Percentiles rank a stretch among this genome's conserved stretches.
phyloP scores from a whole-genome alignment of 2,888 invertebrate genomes.

The Yponomeuta cagnagella region DNA sequence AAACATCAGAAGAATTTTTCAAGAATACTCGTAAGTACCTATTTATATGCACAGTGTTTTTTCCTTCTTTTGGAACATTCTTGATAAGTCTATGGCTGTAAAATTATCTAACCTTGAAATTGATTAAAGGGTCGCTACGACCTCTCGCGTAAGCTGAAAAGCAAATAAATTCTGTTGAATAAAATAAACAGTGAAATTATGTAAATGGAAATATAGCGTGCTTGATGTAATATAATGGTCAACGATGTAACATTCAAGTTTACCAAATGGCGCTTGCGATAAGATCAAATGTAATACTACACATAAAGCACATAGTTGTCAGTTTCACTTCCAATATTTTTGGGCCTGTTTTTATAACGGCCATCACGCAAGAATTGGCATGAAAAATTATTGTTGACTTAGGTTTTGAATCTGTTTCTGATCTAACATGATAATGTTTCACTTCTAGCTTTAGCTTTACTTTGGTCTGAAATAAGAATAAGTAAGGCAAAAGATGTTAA shows the following conservation, averaged over 20 bases:
- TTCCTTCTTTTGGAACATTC: not conserved
- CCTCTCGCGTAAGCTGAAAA: not conserved
- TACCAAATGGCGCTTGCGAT: conserved; percentile 7
- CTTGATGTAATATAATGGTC: conserved; percentile 2
- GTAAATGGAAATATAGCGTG: conserved; percentile 8
- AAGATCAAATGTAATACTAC: conserved; percentile 3
- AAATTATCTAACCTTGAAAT: not conserved
- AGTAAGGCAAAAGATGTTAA: no score
- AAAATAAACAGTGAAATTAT: conserved; percentile 6
- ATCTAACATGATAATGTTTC: not conserved
- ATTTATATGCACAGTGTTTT: no score
- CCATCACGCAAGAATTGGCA: conserved; percentile 22
- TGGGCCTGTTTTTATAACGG: conserved; percentile 29
- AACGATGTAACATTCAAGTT: conserved; percentile 9
- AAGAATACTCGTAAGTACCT: no score
- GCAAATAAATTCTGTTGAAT: not conserved
- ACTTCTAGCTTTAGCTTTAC: no score
- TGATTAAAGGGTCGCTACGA: not conserved
- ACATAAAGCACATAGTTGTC: conserved; percentile 7
- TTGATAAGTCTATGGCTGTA: not conserved
- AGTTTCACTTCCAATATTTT: conserved; percentile 7
- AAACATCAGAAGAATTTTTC: no score
- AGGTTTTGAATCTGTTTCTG: not conserved
- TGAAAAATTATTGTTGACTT: not conserved
- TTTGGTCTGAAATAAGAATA: no score